phyloP scores from a whole-genome alignment of 2,797 vertebrate genomes.

The Ceryle rudis region DNA sequence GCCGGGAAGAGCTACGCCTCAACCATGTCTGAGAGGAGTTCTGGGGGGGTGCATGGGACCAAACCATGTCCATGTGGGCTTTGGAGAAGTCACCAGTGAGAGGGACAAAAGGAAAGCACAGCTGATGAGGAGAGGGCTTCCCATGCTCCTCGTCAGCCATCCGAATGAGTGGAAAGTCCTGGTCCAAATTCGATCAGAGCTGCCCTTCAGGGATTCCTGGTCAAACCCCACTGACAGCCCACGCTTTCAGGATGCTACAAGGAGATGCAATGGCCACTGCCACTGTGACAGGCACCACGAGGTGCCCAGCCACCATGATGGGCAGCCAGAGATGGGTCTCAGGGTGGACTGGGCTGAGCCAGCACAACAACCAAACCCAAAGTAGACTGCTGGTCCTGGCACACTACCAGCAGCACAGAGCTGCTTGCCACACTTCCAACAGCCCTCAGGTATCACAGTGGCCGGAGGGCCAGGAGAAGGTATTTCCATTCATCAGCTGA shows the following conservation, averaged over 20 bases:
- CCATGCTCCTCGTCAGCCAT: neutral
- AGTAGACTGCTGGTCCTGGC: neutral
- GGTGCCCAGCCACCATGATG: fast-evolving
- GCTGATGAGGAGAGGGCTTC: fast-evolving
- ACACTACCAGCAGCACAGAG: neutral
- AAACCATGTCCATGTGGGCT: fast-evolving
- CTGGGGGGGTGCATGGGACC: fast-evolving
- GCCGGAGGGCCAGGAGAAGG: neutral
- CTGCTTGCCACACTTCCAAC: neutral
- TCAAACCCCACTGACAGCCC: fast-evolving
- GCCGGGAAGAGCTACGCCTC: neutral
- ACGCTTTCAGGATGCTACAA: fast-evolving
- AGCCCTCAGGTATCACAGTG: neutral
- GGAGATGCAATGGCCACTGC: neutral
- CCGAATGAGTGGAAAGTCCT: fast-evolving
- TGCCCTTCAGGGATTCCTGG: fast-evolving
- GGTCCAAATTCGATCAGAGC: neutral
- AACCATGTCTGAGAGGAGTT: neutral
- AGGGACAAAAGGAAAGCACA: neutral
- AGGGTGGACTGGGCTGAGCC: neutral
- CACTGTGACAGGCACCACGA: fast-evolving
- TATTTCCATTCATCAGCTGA: neutral
- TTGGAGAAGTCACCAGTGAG: neutral
- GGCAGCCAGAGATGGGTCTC: neutral
- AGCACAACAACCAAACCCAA: neutral